These are phyloP conservation scores for Neopipo cinnamomea DNA, from an alignment of 2,113 vertebrate species.

Conservation along the genomic window DNA sequence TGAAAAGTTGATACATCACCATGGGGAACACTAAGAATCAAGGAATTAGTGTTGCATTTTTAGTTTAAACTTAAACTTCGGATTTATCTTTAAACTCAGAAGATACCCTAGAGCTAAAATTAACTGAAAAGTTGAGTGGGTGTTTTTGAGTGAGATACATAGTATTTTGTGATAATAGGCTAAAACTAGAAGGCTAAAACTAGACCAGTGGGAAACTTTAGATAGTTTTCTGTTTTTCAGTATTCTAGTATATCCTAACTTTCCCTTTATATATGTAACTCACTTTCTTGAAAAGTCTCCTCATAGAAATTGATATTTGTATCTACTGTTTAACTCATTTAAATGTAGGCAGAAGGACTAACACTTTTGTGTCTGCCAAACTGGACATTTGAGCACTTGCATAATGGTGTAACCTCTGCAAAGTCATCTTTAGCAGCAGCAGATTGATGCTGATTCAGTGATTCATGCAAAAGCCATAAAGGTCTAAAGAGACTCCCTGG, in stretches of 20 bases:
- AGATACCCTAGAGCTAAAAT: background rate
- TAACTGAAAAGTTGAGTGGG: background rate
- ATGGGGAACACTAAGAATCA: background rate
- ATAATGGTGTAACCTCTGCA: background rate
- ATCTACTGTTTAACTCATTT: background rate
- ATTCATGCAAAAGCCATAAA: background rate
- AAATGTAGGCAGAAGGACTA: background rate
- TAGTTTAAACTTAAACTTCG: background rate
- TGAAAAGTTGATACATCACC: background rate
- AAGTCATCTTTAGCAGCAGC: background rate
- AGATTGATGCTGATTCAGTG: background rate
- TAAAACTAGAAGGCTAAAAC: background rate
- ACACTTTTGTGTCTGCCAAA: background rate
- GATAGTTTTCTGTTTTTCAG: background rate
- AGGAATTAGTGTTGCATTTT: background rate
- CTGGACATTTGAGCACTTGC: background rate
- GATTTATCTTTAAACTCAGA: background rate
- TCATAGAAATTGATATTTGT: background rate
- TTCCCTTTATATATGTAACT: background rate
- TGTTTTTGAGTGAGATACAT: background rate
- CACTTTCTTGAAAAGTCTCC: background rate
- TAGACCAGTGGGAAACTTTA: background rate
- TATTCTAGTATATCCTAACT: background rate
- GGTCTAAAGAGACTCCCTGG: background rate
- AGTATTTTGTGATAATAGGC: background rate